Evolutionary conservation across 2,888 invertebrate species (phyloP), one percentile per base, ranked within the genome.

Genomic region (Caenorhabditis afra): DNA sequence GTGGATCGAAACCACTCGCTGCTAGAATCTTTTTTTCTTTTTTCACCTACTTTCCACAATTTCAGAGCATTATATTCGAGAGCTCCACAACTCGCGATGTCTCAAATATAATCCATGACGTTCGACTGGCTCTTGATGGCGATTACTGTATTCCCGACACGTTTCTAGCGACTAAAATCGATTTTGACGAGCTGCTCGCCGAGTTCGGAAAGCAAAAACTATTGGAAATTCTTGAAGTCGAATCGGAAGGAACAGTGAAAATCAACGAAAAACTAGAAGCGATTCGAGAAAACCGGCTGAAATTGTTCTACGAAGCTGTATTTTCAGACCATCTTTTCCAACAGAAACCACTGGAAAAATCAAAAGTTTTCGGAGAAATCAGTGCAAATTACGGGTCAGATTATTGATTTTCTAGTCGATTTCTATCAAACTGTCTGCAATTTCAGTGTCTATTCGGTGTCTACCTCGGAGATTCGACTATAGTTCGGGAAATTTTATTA

Each of bases 1-100:
- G 94, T 94, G 87, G 90, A 90, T 90, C 90, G 90, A 90, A 90
- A 90, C 90, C 88, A 90, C 88, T 85, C 83, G 83, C 81, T 85
- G 85, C 82, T 83, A 81, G 55, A 58, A 11, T 5, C 16, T 47
- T 71, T 71, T 62, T 62, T 7, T 29, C 29, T 3, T 29, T 29
- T 29, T 29, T 7, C 3, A 29, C 7, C 29, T 7, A 29, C 29
- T 29, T 3, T 29, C 29, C n/a, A n/a, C n/a, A n/a, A 55, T 55
- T 4, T 12, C 35, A 8, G 18, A 66, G 14, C 45, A 45, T 45
- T 37, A 37, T 14, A 12, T 4, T 20, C 2, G 29, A 29, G 47
- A 61, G 47, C 45, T 14, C 52, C 41, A 64, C 16, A 41, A 10
- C 52, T 11, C 64, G 41, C 37, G 16, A 10, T 7, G 29, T 41